Base-by-base conservation (phyloP, 92 coral and sea anemone genomes). In the Montipora capitata region DNA sequence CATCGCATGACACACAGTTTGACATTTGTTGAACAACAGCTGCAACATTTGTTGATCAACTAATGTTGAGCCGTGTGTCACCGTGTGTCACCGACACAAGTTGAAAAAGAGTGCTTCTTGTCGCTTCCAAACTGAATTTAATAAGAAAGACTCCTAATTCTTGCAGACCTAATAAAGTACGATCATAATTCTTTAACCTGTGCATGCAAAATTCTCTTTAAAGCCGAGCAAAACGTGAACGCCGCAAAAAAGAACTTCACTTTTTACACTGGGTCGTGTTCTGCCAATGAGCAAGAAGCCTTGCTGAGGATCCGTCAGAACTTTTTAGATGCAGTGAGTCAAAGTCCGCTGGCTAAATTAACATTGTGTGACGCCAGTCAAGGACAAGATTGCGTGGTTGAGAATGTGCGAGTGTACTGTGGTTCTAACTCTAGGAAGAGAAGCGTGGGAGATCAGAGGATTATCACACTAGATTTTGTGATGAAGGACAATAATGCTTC, bases 241-340 rank as follows among this genome's bases (percentile, higher is more conserved):
- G 94, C 96, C 3, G 95, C 96, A 2, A 88, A 79, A 80, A 97
- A 97, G 78, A 89, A 94, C 72, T 92, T 97, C 40, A 97, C 96
- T 12, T 96, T 96, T 72, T 97, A 94, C 93, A 93, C 98, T 14
- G 99, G 99, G 16, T 80, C 95, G 7, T 97, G 99, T 72, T 52
- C 74, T 14, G 96, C 88, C 16, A 77, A 92, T 78, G 90, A 95
- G 73, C 87, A 91, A 13, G 81, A 89, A 35, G 92, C 96, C 16
- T 79, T 97, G 77, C 80, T 79, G 58, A 93, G 85, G 10, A 96
- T 97, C 70, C 92, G 96, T 41, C 65, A 41, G 49, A 92, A 96
- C 81, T 97, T 96, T 90, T 83, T 97, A 6, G 80, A 81, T 1
- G 94, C 98, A 0, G 92, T 97, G 72, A 90, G 67, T 40, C 85